phyloP scores from a whole-genome alignment of 2,113 vertebrate species.

The Craseonycteris thonglongyai region DNA sequence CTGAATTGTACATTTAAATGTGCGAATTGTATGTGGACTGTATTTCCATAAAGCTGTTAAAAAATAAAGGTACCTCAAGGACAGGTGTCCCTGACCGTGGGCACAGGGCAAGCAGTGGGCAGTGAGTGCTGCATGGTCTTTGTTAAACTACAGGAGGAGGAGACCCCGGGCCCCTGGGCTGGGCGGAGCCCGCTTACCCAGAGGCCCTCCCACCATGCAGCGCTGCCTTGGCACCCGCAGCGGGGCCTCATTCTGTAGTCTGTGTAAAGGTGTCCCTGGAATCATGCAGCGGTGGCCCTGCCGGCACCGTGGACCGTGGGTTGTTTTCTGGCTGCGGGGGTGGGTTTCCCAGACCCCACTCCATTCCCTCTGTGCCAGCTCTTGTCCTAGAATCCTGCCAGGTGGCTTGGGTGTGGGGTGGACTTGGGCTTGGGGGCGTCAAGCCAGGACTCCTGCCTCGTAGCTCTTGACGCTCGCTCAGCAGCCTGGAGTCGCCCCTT shows the following conservation, averaged over 20 bases:
- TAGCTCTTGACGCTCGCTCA: background rate
- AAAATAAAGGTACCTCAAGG: background rate
- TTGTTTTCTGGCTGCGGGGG: background rate
- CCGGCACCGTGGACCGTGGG: background rate
- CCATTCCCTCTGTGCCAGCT: background rate
- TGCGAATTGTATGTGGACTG: background rate
- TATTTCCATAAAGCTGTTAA: background rate
- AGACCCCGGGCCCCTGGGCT: background rate
- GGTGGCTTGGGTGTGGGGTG: background rate
- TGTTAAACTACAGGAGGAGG: background rate
- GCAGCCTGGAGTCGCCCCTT: background rate
- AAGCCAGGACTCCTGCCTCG: background rate
- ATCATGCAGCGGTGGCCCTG: background rate
- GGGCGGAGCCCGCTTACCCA: background rate
- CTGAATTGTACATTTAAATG: background rate
- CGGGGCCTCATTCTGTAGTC: background rate
- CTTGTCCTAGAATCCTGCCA: background rate
- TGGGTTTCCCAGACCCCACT: background rate
- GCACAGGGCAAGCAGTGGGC: background rate
- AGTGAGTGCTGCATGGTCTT: background rate
- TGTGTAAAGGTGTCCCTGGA: background rate
- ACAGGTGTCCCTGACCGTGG: background rate
- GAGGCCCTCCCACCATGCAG: background rate
- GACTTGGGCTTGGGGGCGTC: background rate
- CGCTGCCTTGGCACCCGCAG: fast-evolving